phyloP scores from a whole-genome alignment of 2,888 invertebrate genomes.

The Lasioglossum pauxillum region DNA sequence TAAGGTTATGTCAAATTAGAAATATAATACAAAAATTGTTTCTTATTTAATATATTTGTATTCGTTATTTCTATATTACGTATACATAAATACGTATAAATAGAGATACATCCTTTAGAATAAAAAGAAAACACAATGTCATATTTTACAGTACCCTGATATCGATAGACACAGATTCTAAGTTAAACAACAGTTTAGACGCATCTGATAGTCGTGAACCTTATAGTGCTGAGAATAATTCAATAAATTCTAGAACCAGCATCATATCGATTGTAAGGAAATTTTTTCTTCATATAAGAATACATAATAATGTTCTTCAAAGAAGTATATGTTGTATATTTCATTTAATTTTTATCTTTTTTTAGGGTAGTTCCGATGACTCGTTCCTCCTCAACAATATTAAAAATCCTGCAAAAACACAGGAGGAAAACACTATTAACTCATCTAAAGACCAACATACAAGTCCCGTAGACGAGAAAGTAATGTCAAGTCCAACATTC shows the following conservation, averaged over 20 bases:
- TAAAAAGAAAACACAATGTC: background rate
- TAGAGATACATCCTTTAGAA: background rate
- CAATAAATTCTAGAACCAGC: conserved; percentile 10
- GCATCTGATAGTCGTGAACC: background rate
- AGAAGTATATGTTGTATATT: background rate
- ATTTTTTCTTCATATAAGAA: conserved; percentile 4
- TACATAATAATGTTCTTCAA: background rate
- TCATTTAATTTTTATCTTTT: background rate
- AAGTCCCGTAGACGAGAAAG: conserved; percentile 23
- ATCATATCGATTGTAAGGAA: conserved; percentile 62
- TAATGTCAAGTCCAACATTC: background rate
- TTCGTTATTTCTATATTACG: background rate
- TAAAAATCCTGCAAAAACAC: background rate
- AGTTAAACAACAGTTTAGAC: background rate
- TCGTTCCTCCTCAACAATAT: background rate
- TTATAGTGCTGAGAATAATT: background rate
- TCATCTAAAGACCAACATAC: conserved; percentile 14
- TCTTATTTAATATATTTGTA: background rate
- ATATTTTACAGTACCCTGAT: conserved; percentile 42
- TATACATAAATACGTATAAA: background rate
- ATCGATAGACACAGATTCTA: conserved; percentile 11
- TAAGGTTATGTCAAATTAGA: background rate
- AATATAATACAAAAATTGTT: background rate
- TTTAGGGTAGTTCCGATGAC: conserved; percentile 61
- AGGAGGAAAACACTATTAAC: background rate